Base-by-base conservation (phyloP, 2,113 vertebrate species). In the Regulus satrapa region DNA sequence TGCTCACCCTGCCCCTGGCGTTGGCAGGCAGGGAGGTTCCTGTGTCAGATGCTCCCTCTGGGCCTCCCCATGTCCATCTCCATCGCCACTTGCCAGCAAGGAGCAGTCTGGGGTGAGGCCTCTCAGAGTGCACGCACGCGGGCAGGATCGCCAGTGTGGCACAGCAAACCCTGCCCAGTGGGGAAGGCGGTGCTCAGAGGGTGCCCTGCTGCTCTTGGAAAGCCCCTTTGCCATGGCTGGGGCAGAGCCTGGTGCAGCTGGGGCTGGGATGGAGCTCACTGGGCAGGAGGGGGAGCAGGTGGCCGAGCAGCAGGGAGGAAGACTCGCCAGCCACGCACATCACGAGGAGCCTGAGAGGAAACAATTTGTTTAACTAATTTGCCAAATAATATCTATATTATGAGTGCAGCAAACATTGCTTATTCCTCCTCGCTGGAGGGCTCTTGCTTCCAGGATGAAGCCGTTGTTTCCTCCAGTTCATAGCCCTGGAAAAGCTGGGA, bases 331-430 rank as follows among this genome's bases (percentile, higher is more conserved):
- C 84, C 76, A 62, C 92, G 38, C 63, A 45, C 52, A 72, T 52
- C 79, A 84, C 68, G 48, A 71, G 68, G 79, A 95, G 87, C 76
- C 89, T 86, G 63, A 84, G 84, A 96, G 68, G 86, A 94, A 96
- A 94, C 90, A 72, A 95, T 95, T 94, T 93, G 89, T 96, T 96
- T 92, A 75, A 96, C 94, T 86, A 51, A 59, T 90, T 93, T 96
- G 94, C 95, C 93, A 96, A 74, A 90, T 96, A 95, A 96, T 95
- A 96, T 95, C 94, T 96, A 29, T 96, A 92, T 96, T 95, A 84
- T 63, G 92, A 92, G 67, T 67, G 95, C 79, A 94, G 63, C 59
- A 71, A 93, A 83, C 71, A 4, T n/a, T 41, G 54, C 63, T 93
- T 83, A 12, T 59, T 88, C 45, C 56, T 89, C 43, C 67, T 85